These are phyloP conservation scores for Stenodema calcarata DNA, from an alignment of 2,888 invertebrate species.

Conservation along the genomic window DNA sequence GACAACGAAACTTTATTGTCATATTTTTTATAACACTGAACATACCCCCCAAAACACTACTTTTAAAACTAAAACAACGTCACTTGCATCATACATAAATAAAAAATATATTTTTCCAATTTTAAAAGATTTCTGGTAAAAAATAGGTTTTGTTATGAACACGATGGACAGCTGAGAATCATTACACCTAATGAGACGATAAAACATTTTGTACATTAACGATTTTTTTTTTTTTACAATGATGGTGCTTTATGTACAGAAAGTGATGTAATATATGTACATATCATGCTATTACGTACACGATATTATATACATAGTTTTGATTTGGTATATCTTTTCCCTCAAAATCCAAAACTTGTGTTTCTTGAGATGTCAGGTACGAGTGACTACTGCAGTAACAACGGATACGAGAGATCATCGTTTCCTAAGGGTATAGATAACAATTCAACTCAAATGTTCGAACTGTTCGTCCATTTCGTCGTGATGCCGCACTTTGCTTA, in stretches of 20 bases:
- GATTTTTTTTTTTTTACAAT: not conserved
- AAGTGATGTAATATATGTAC: not conserved
- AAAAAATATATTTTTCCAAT: not conserved
- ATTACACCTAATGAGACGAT: not conserved
- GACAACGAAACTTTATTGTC: not conserved
- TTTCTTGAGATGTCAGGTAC: not conserved
- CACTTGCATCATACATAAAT: not conserved
- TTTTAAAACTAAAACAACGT: not conserved
- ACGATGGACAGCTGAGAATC: not conserved
- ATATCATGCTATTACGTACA: not conserved
- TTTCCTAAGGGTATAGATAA: not conserved
- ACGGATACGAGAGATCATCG: not conserved
- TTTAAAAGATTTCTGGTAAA: not conserved
- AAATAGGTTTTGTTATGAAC: not conserved
- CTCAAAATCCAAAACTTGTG: not conserved
- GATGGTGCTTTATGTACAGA: not conserved
- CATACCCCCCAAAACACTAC: not conserved
- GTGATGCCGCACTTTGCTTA: conserved; percentile 62
- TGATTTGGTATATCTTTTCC: not conserved
- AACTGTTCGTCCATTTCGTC: conserved; percentile 61
- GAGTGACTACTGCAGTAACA: not conserved
- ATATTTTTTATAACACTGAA: not conserved
- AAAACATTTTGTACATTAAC: not conserved
- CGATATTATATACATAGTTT: not conserved
- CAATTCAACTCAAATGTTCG: not conserved